Conservation (phyloP, 2,797 vertebrate genomes). For the Muscicapa comitata region DNA sequence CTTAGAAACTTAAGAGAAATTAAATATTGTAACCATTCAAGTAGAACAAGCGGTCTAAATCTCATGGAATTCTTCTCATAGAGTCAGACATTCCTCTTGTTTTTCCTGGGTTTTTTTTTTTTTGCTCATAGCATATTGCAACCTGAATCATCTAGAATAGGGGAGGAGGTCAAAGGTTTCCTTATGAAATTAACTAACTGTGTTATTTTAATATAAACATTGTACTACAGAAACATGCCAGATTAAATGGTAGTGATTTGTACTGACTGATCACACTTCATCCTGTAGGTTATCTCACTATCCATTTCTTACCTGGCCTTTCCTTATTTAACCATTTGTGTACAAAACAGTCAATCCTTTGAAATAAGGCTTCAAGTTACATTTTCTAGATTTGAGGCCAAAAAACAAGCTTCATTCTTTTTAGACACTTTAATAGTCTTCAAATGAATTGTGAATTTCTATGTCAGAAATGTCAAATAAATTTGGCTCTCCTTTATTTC, state of each 20-base stretch:
- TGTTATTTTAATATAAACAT: background rate
- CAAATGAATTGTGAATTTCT: background rate
- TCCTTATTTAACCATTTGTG: background rate
- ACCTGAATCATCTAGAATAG: background rate
- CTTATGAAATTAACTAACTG: background rate
- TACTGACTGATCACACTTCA: background rate
- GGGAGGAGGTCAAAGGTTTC: background rate
- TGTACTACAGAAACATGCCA: background rate
- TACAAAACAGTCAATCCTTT: background rate
- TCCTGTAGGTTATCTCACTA: background rate
- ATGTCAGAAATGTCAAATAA: background rate
- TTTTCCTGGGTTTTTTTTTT: background rate
- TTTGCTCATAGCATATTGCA: background rate
- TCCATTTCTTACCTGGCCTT: background rate
- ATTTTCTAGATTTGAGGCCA: background rate
- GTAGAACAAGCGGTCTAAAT: background rate
- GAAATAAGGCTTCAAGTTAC: background rate
- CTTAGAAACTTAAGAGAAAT: background rate
- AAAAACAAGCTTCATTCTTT: background rate
- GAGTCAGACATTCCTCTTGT: background rate
- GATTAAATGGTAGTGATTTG: background rate
- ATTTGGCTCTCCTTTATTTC: background rate
- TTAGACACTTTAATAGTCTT: background rate
- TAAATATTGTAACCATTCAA: background rate
- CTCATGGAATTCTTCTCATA: background rate